phyloP scores from a whole-genome alignment of 2,888 invertebrate genomes.

The Nymphalis urticae region DNA sequence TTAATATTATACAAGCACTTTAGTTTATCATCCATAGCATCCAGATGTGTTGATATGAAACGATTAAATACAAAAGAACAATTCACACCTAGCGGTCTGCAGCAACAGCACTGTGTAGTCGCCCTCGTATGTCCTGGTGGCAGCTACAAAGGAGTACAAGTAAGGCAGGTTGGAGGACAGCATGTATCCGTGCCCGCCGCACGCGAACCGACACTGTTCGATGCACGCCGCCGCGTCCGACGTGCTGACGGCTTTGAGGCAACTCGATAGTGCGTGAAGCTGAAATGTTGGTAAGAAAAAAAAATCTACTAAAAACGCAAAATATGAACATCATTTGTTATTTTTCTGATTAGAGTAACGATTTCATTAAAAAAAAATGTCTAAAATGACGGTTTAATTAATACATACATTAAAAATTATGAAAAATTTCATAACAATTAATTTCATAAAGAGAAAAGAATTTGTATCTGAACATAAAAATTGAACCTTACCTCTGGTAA shows the following conservation, averaged over 20 bases:
- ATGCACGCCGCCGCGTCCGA: conserved; percentile 86
- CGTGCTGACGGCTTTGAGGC: conserved; percentile 92
- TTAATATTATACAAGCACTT: no score
- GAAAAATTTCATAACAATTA: neutral
- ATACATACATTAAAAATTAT: neutral
- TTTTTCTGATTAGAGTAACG: neutral
- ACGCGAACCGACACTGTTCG: conserved; percentile 92
- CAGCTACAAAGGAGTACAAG: conserved; percentile 90
- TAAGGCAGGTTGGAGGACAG: conserved; percentile 91
- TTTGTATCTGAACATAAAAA: neutral
- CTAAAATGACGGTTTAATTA: neutral
- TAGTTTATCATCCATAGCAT: no score
- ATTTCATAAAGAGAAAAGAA: neutral
- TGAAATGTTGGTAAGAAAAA: conserved; percentile 55
- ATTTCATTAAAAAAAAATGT: neutral
- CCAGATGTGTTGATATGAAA: conserved; percentile 2
- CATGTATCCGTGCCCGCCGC: conserved; percentile 98
- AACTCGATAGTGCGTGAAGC: conserved; percentile 94
- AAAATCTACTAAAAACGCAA: no score
- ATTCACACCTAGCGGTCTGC: conserved; percentile 90
- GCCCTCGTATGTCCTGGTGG: conserved; percentile 96
- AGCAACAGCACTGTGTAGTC: conserved; percentile 96
- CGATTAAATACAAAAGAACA: neutral
- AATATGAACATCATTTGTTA: neutral
- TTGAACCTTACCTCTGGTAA: conserved; percentile 87